Evolutionary conservation across 37 sponge, comb jelly and placozoan species (phyloP), one percentile per base, ranked within the genome.

Genomic region (Spongia lamella): DNA sequence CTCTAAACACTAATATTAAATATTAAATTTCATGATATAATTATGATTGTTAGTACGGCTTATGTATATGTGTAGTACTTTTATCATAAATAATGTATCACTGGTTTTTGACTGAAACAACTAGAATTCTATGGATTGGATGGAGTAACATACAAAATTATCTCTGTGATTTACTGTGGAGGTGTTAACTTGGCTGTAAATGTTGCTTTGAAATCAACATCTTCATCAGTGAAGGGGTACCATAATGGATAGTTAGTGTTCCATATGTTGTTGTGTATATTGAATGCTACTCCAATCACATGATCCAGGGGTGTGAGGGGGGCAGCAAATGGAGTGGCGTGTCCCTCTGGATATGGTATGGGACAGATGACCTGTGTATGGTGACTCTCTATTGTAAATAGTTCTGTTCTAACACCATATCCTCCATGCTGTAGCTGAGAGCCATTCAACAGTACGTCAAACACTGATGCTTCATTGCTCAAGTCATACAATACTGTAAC

Each of bases 221-320:
- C 87, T 38, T 50, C 67, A 49, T 54, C 53, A 16, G 29, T 31
- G 53, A 87, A 80, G 6, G 87, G 87, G 66, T 87, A 87, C 79
- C 80, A 87, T 6, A 80, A 47, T 5, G 87, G 87, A 27, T 87
- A 87, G 66, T 87, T 87, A 3, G 87, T 87, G 66, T 87, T 87
- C 87, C 87, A 87, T 26, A 87, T 76, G 54, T 87, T 87, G 74
- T 87, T 87, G 56, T 87, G 87, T 21, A 87, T 39, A 38, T 87
- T 87, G 81, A 80, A 87, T 35, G 77, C 87, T 40, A 87, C 49
- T 21, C 87, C 87, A 53, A 56, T 32, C 11, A 20, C 30, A 20
- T 51, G 27, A 17, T 6, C 34, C 14, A 66, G 30, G 7, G 78
- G 72, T 1, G 36, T 53, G 4, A 66, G 56, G 24, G 78, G 78